Conservation (phyloP, 2,888 invertebrate species). For the Seira ritae region DNA sequence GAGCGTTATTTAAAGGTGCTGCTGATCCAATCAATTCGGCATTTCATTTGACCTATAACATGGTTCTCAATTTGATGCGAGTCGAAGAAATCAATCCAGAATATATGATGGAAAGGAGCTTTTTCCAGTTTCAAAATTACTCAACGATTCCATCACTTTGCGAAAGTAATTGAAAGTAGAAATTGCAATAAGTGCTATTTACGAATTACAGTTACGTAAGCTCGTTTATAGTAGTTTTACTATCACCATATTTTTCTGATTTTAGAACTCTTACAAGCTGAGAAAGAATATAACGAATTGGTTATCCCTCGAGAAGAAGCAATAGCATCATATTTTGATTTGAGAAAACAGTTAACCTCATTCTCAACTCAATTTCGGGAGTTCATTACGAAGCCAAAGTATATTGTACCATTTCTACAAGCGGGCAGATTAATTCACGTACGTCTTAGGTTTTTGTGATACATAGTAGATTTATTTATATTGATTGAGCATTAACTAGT, state of each 20-base stretch:
- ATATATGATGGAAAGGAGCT: conserved; percentile 98
- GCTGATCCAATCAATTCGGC: conserved; percentile 99
- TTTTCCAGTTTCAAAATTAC: conserved; percentile 99
- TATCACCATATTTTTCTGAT: too few relatives aligned
- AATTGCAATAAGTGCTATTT: not conserved
- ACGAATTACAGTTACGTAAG: not conserved
- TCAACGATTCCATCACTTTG: conserved; percentile 92
- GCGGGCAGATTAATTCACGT: conserved; percentile 96
- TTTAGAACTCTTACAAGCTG: conserved; percentile 82
- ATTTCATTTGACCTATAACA: conserved; percentile 99
- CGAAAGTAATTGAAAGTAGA: conserved; percentile 80
- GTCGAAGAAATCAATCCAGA: conserved; percentile 99
- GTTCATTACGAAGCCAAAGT: conserved; percentile 88
- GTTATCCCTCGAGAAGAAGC: conserved; percentile 84
- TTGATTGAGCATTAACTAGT: too few relatives aligned
- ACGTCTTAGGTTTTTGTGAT: conserved; percentile 65
- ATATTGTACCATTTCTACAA: conserved; percentile 93
- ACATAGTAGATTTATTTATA: conserved; percentile 14
- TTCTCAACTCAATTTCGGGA: conserved; percentile 85
- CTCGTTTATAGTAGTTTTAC: too few relatives aligned
- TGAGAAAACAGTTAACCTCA: conserved; percentile 87
- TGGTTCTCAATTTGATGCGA: conserved; percentile 96
- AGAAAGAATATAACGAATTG: conserved; percentile 81
- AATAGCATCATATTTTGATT: conserved; percentile 89
- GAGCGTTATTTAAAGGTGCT: conserved; percentile 82